Conservation (phyloP, 2,888 invertebrate species). For the Agonopterix arenella region DNA sequence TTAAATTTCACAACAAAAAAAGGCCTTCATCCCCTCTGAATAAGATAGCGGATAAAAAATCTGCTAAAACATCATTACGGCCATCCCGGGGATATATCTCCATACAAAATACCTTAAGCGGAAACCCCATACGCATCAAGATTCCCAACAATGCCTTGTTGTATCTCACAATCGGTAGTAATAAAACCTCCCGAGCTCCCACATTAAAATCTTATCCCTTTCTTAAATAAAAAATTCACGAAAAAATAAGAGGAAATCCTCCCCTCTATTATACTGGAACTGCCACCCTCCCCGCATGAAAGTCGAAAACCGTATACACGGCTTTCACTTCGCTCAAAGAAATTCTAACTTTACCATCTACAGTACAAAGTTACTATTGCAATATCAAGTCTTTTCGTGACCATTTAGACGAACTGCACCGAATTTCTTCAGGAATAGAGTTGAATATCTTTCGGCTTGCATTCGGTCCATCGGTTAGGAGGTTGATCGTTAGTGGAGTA, state of each 20-base stretch:
- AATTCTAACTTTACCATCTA: slow-evolving; percentile 57
- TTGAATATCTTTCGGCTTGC: slow-evolving; percentile 38
- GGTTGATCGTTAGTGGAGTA: slow-evolving; percentile 55
- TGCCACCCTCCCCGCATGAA: slow-evolving; percentile 26
- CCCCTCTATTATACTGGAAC: slow-evolving; percentile 68
- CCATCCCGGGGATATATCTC: slow-evolving; percentile 41
- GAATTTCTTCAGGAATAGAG: slow-evolving; percentile 35
- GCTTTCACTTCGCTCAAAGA: slow-evolving; percentile 32
- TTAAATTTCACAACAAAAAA: too few species aligned
- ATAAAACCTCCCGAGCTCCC: slow-evolving; percentile 62
- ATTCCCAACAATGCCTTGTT: slow-evolving; percentile 57
- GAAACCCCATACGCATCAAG: slow-evolving; percentile 69
- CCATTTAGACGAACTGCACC: slow-evolving; percentile 30
- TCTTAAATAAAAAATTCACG: slow-evolving; percentile 77
- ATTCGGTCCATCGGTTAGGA: slow-evolving; percentile 38
- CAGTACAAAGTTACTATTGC: slow-evolving; percentile 60
- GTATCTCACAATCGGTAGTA: slow-evolving; percentile 68
- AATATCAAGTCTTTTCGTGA: slow-evolving; percentile 24
- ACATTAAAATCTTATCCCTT: slow-evolving; percentile 78
- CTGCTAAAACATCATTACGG: slow-evolving; percentile 58
- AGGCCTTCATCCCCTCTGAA: background rate
- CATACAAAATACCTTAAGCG: slow-evolving; percentile 72
- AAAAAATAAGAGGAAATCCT: slow-evolving; percentile 66
- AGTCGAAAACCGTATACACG: slow-evolving; percentile 27
- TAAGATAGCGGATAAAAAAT: slow-evolving; percentile 31